phyloP scores from a whole-genome alignment of 35 echinoderm and acorn worm species.

The Stichopus chloronotus region DNA sequence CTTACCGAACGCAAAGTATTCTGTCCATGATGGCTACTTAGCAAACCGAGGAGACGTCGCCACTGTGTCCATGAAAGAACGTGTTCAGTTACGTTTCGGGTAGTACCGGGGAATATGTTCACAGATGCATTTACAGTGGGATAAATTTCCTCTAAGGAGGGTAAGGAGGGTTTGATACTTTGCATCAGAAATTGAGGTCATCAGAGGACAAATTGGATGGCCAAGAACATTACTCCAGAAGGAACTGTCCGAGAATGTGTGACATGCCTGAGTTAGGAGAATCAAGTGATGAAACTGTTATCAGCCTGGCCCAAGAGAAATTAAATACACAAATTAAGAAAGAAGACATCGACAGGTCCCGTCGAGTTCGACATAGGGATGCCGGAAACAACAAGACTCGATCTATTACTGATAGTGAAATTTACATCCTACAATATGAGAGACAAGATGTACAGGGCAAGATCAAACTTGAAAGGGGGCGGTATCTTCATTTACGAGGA shows the following conservation, averaged over 20 bases:
- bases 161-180: not conserved
- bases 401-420: not conserved
- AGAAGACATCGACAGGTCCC: not conserved
- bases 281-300: not conserved
- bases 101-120: too few species aligned
- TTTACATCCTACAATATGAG: not conserved
- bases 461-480: not conserved
- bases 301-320: not conserved
- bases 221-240: not conserved
- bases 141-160: not conserved
- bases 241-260: not conserved
- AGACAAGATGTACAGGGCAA: not conserved
- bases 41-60: too few species aligned
- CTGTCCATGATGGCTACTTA: too few species aligned
- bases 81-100: too few species aligned
- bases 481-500: not conserved
- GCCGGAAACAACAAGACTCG: too few species aligned
- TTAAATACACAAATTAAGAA: not conserved
- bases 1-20: too few species aligned
- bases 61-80: too few species aligned
- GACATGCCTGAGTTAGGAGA: not conserved
- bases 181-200: not conserved
- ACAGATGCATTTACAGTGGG: too few species aligned
- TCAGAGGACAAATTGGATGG: not conserved
- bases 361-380: too few species aligned